Evolutionary conservation across 2,113 vertebrate species (phyloP), one percentile per base, ranked within the genome.

Genomic region (Pagrus major): DNA sequence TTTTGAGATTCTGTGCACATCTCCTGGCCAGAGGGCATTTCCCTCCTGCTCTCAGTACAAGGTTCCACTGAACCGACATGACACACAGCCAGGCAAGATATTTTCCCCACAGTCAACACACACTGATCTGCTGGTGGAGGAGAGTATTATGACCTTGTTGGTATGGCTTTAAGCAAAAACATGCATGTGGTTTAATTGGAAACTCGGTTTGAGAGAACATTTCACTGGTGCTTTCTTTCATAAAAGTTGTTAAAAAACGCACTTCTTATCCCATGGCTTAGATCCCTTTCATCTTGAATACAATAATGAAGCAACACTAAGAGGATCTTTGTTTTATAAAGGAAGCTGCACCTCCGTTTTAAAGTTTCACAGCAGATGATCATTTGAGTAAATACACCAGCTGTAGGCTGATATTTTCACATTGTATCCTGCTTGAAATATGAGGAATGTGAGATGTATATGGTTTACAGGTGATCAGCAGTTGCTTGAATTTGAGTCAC

Each of bases 1-100:
- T 60, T 85, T 88, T 88, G 64, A 79, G 47, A 91, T 90, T 89
- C 86, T 78, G 76, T 69, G 70, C 92, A 92, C 93, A 90, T 84
- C 80, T 77, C 21, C 29, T 81, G 74, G 81, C 86, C 88, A 86
- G 80, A 84, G 86, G 88, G 86, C 86, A 87, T 83, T 71, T 85
- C 79, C 85, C 84, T 82, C 63, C 78, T 84, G 76, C 84, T 86
- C 83, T 84, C 73, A 74, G 75, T 80, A 84, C 79, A 86, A 84
- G 81, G 69, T 85, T 81, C 68, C 68, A 73, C 70, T 89, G 79
- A 86, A 88, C 76, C 25, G 33, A 88, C 82, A 92, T 81, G 81
- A 88, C 81, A 87, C 69, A 84, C 49, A 74, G 60, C 56, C 3
- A 33, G 69, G 46, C 66, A 80, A 65, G 55, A 86, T 79, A 86